Percentiles rank a stretch among this genome's conserved stretches.
Evolutionary conservation across 1,140 invertebrate species (phyloP).

Genomic region (Helicoverpa armigera): DNA sequence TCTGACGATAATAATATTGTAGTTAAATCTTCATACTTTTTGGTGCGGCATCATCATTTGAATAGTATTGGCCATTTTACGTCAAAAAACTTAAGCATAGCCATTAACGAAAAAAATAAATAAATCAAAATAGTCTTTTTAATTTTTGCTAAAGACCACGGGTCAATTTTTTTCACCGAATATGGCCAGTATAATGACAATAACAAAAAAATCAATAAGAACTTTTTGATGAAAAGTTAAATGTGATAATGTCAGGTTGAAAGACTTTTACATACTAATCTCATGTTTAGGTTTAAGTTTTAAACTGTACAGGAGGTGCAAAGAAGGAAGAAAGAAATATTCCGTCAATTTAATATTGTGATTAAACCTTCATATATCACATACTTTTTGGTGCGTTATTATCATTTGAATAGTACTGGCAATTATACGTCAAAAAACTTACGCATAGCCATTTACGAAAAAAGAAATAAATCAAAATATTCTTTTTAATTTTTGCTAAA

Average conservation of each 20-base stretch:
- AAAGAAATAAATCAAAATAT: conserved; percentile 4
- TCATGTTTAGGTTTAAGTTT: conserved; percentile 18
- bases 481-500: background rate
- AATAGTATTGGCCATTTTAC: conserved; percentile 1
- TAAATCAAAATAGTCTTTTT: background rate
- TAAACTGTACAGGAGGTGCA: conserved; percentile 14
- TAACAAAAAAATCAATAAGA: background rate
- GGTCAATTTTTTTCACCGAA: background rate
- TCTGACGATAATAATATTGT: too few relatives aligned
- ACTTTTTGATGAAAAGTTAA: background rate
- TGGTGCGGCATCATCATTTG: background rate
- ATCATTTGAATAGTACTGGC: background rate
- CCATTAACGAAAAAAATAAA: background rate
- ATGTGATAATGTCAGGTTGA: too few relatives aligned
- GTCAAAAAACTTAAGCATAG: background rate
- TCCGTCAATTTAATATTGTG: too few relatives aligned
- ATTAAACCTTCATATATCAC: background rate
- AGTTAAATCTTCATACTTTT: background rate
- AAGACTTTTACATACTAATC: too few relatives aligned
- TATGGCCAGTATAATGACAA: background rate
- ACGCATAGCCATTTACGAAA: background rate
- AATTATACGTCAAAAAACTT: background rate
- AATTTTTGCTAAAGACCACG: background rate
- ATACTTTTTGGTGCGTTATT: background rate
- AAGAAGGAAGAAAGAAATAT: background rate